phyloP scores from a whole-genome alignment of 2,797 vertebrate genomes.

The Neopelma chrysocephalum region DNA sequence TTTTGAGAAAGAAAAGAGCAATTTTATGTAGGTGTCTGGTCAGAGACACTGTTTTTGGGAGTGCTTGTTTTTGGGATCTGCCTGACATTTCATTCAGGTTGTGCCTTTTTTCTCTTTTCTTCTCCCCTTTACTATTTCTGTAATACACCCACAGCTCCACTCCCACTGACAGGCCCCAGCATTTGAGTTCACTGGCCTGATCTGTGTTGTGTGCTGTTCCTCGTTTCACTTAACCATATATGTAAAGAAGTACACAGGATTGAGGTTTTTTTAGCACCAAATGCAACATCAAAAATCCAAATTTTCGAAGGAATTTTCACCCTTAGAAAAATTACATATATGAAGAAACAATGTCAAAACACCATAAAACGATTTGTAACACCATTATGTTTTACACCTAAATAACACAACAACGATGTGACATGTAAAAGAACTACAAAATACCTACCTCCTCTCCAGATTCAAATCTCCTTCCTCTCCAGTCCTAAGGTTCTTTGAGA shows the following conservation, averaged over 20 bases:
- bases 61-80: not conserved
- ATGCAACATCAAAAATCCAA: not conserved
- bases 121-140: not conserved
- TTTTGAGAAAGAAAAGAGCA: not conserved
- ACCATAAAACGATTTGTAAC: not conserved
- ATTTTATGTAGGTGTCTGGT: not conserved
- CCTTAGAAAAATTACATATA: not conserved
- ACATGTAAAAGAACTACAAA: not conserved
- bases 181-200: not conserved
- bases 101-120: not conserved
- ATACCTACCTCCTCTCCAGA: not conserved
- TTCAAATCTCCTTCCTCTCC: not conserved
- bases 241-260: not conserved
- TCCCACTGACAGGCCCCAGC: not conserved
- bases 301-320: not conserved
- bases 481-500: not conserved
- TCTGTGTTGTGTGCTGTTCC: not conserved
- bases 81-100: not conserved
- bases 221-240: not conserved
- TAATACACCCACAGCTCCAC: not conserved
- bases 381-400: not conserved
- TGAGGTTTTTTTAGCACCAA: not conserved
- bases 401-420: not conserved
- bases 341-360: not conserved
- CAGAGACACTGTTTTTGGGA: fast-evolving